A percentile compares a stretch with the other conserved stretches of the same genome.
Conservation (phyloP, 2,113 vertebrate genomes). For the Grammomys surdaster region DNA sequence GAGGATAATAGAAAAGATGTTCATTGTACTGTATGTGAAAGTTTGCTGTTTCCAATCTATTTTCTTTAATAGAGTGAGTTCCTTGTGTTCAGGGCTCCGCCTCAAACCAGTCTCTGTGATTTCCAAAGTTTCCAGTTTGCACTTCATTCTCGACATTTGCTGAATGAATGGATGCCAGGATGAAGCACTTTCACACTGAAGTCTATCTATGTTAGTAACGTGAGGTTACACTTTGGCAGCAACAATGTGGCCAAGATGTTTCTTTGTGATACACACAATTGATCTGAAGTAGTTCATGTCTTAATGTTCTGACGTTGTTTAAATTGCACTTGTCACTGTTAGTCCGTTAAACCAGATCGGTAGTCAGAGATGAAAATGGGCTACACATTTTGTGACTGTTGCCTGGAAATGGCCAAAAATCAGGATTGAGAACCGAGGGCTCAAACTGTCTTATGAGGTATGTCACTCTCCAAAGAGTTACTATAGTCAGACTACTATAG, state of each 20-base stretch:
- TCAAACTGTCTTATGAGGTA: not conserved
- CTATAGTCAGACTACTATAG: not conserved
- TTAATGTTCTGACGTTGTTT: not conserved
- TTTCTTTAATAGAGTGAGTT: not conserved
- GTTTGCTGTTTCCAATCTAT: not conserved
- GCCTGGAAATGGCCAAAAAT: not conserved
- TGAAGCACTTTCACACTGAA: not conserved
- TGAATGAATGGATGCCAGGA: not conserved
- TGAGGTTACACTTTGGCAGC: not conserved
- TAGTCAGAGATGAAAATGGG: not conserved
- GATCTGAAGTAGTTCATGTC: not conserved
- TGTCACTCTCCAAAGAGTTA: not conserved
- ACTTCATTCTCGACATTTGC: slow-evolving; percentile 9
- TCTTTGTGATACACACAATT: not conserved
- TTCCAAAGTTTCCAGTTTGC: not conserved
- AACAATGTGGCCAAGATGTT: not conserved
- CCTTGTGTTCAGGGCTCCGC: not conserved
- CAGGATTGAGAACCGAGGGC: not conserved
- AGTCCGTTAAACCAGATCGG: not conserved
- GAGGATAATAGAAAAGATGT: not conserved
- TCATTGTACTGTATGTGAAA: not conserved
- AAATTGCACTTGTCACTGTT: not conserved
- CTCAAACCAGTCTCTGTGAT: not conserved
- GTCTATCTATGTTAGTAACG: not conserved
- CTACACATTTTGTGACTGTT: not conserved